phyloP scores from a whole-genome alignment of 2,888 invertebrate species.

The Trachelus iudaicus region DNA sequence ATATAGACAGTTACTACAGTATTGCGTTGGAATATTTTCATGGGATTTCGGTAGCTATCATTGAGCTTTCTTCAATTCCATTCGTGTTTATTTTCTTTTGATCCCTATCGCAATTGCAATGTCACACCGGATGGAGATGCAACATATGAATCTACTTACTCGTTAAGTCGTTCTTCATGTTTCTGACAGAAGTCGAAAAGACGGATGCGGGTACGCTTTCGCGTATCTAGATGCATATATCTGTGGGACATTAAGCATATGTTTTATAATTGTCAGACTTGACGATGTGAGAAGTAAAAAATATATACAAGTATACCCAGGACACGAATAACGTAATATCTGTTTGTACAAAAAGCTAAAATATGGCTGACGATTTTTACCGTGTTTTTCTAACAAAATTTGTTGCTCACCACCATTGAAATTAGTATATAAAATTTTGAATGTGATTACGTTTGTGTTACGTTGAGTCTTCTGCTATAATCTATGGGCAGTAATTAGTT shows the following conservation, averaged over 20 bases:
- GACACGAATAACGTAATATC: neutral
- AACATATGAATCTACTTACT: neutral
- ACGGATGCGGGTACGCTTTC: neutral
- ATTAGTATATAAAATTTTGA: neutral
- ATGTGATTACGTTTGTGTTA: too few species aligned
- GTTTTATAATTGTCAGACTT: neutral
- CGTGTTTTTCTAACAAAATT: neutral
- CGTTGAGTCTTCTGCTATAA: too few species aligned
- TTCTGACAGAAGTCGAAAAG: neutral
- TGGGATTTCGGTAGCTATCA: neutral
- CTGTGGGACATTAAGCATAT: neutral
- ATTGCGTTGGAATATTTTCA: neutral
- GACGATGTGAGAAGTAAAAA: neutral
- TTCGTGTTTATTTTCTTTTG: neutral
- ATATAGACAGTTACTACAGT: neutral
- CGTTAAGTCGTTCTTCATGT: neutral
- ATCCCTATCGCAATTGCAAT: neutral
- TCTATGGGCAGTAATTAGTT: neutral
- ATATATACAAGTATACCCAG: neutral
- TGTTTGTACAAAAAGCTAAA: neutral
- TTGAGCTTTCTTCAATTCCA: neutral
- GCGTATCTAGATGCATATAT: neutral
- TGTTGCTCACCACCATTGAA: neutral
- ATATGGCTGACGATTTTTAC: neutral
- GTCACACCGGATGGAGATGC: constrained; percentile 1